Evolutionary conservation across 2,797 vertebrate species (phyloP).

Genomic region (Arnoldichthys spilopterus): DNA sequence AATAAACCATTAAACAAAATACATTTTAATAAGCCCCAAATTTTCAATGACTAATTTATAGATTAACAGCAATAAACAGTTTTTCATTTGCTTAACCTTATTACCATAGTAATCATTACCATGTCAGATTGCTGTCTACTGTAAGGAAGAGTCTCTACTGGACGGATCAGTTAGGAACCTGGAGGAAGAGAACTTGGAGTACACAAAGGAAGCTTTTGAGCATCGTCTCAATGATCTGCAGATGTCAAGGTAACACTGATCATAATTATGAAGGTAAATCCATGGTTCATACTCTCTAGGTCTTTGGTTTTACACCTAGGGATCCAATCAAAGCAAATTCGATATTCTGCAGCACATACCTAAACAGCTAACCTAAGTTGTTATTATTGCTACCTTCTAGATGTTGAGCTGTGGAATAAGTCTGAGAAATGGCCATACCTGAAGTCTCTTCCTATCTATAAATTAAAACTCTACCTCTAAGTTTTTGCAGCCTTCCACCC

Average conservation of each 20-base stretch:
- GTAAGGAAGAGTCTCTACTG: conserved; percentile 70
- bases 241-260: conserved; percentile 68
- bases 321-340: not conserved
- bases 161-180: conserved; percentile 68
- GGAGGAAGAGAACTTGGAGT: conserved; percentile 79
- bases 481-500: no score
- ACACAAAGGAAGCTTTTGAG: conserved; percentile 74
- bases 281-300: not conserved
- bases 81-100: not conserved
- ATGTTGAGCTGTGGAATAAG: no score
- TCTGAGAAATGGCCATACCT: no score
- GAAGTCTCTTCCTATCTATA: no score
- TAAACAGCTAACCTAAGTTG: no score
- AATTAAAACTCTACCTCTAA: no score
- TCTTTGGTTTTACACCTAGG: not conserved
- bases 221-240: conserved; percentile 67
- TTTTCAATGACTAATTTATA: not conserved
- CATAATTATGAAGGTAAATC: not conserved
- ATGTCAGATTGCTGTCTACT: conserved; percentile 63
- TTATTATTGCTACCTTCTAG: no score
- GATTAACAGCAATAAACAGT: not conserved
- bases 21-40: not conserved
- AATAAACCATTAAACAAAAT: not conserved
- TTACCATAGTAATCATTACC: not conserved
- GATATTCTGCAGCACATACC: no score